Conservation (phyloP, 92 coral and sea anemone species). For the Actinernus sp. region DNA sequence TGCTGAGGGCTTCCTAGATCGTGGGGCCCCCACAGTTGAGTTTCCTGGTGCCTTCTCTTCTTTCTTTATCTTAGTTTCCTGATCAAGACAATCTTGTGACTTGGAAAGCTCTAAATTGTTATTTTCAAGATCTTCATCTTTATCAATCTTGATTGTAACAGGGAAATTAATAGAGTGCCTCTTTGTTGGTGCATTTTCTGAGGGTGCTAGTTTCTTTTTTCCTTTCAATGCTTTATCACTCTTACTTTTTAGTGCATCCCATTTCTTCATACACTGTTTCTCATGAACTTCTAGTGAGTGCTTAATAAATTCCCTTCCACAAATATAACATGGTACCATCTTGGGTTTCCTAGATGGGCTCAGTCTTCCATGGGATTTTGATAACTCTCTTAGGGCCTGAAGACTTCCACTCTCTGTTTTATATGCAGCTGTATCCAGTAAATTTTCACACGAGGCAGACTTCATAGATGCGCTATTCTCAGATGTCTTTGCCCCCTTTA, state of each 20-base stretch:
- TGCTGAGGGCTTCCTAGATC: slow-evolving; percentile 69
- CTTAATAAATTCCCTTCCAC: slow-evolving; percentile 88
- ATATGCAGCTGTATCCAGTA: slow-evolving; percentile 21
- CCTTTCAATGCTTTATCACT: slow-evolving; percentile 52
- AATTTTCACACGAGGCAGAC: slow-evolving; percentile 68
- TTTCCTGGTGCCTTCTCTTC: slow-evolving; percentile 5
- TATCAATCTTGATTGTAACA: slow-evolving; percentile 70
- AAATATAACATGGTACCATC: slow-evolving; percentile 91
- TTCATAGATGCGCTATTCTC: slow-evolving; percentile 12
- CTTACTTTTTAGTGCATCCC: slow-evolving; percentile 74
- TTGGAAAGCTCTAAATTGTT: slow-evolving; percentile 25
- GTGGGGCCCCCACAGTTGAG: neutral
- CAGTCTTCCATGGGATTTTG: slow-evolving; percentile 25
- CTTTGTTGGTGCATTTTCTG: slow-evolving; percentile 20
- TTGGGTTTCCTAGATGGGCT: slow-evolving; percentile 48
- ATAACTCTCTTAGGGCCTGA: slow-evolving; percentile 50
- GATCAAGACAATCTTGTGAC: neutral
- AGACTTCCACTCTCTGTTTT: slow-evolving; percentile 4
- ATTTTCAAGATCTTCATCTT: slow-evolving; percentile 34
- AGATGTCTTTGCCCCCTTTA: neutral
- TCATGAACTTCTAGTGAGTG: slow-evolving; percentile 94
- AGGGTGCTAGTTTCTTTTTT: slow-evolving; percentile 33
- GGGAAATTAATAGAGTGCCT: slow-evolving; percentile 61
- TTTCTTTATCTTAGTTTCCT: slow-evolving; percentile 7
- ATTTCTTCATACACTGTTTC: slow-evolving; percentile 92